Percentiles rank a stretch among this genome's conserved stretches.
These are phyloP conservation scores for human (Homo sapiens) DNA, from an alignment of 2,113 vertebrate genomes.

Conservation along the genomic window GRCh38 chr14:93426001-93426500, in stretches of 20 bases:
- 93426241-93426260: not conserved
- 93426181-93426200: not conserved
- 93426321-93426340: not conserved
- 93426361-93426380: not conserved
- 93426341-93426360: not conserved
- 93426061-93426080: conserved; percentile 1
- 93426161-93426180: not conserved
- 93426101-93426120: not conserved
- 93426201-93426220: not conserved
- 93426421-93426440: not conserved
- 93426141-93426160: not conserved
- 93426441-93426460: not conserved
- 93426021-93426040: conserved; percentile 5
- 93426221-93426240: not conserved
- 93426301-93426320: not conserved
- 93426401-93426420: not conserved
- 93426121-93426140: not conserved
- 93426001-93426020: not conserved
- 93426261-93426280: not conserved
- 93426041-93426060: not conserved
- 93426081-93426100: not conserved
- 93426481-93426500: not conserved
- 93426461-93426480: not conserved
- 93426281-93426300: not conserved
- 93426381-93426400: not conserved